Base-by-base conservation (phyloP, 2,113 vertebrate species). In the Mus pahari region DNA sequence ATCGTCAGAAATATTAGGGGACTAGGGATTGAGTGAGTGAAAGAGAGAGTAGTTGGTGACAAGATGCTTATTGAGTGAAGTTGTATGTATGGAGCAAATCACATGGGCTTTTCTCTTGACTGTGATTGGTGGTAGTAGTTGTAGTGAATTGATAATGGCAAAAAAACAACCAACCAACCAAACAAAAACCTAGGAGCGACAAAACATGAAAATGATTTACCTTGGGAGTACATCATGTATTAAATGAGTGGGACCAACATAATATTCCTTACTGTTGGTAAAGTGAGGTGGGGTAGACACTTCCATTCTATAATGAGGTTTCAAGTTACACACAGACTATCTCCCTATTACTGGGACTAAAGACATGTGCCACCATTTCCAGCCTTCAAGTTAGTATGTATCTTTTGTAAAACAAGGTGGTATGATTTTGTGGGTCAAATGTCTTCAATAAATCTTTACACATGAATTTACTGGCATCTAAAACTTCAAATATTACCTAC, bases 351-450 rank as follows among this genome's bases (percentile, higher is more conserved):
- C 36, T 39, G 36, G 53, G 22, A 14, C 20, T 39, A 55, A 79
- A 79, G 78, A 20, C 19, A 6, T 55, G 50, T 55, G 50, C 33
- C 33, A 55, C 19, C 78, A 81, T 33, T 24, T 33, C 79, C n/a
- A 60, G 36, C 79, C 55, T 90, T 96, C 42, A 36, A 33, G 17
- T 94, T 10, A 24, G 5, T 71, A 53, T 55, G 2, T 88, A 7
- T 64, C 55, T 90, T 93, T n/a, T 89, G 64, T 50, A 88, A 94
- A 95, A n/a, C 42, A 94, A 74, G 10, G 84, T 96, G 64, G 12
- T 86, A 53, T 71, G 64, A 12, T 86, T 60, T 86, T 87, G 33
- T 60, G 45, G 17, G 19, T 55, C 7, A 58, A 33, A 60, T 88
- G 28, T 64, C 86, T 94, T 89, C 28, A 77, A 7, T 83, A 81